These are phyloP conservation scores for Zygaena filipendulae DNA, from an alignment of 2,888 invertebrate genomes.

Conservation along the genomic window DNA sequence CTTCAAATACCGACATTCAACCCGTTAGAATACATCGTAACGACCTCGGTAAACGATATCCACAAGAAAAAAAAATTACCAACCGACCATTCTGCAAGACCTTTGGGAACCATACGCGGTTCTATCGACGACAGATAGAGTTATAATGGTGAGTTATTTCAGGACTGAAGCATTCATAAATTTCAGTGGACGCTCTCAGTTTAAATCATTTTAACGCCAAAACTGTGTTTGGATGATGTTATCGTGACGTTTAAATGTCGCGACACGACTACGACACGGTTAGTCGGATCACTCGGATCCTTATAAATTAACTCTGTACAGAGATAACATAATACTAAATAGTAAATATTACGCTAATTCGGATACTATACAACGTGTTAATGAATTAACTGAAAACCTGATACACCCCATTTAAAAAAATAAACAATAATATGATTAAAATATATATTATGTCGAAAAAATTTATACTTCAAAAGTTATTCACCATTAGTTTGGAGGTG, in stretches of 20 bases:
- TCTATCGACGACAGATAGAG: constrained; percentile 12
- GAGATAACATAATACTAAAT: too few relatives aligned
- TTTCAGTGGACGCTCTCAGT: constrained; percentile 34
- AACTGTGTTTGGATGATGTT: constrained; percentile 37
- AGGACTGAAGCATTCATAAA: constrained; percentile 37
- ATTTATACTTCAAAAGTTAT: too few relatives aligned
- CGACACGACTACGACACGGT: constrained; percentile 20
- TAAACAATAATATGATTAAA: too few relatives aligned
- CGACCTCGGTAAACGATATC: constrained; percentile 34
- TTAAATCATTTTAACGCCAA: constrained; percentile 61
- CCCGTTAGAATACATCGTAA: constrained; percentile 30
- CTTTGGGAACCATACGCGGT: constrained; percentile 2
- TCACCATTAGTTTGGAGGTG: too few relatives aligned
- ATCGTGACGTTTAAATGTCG: constrained; percentile 19
- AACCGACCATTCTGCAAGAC: constrained; percentile 9
- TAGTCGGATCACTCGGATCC: too few relatives aligned
- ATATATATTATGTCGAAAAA: too few relatives aligned
- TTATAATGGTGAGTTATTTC: constrained; percentile 32
- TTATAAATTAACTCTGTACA: too few relatives aligned
- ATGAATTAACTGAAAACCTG: too few relatives aligned
- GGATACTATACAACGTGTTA: too few relatives aligned
- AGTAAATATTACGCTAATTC: too few relatives aligned
- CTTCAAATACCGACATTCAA: constrained; percentile 24
- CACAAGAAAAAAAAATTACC: constrained; percentile 19
- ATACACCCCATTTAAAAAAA: too few relatives aligned